Percentiles rank a stretch among this genome's conserved stretches.
Evolutionary conservation across 1,140 invertebrate species (phyloP).

Genomic region (Sitophilus oryzae): DNA sequence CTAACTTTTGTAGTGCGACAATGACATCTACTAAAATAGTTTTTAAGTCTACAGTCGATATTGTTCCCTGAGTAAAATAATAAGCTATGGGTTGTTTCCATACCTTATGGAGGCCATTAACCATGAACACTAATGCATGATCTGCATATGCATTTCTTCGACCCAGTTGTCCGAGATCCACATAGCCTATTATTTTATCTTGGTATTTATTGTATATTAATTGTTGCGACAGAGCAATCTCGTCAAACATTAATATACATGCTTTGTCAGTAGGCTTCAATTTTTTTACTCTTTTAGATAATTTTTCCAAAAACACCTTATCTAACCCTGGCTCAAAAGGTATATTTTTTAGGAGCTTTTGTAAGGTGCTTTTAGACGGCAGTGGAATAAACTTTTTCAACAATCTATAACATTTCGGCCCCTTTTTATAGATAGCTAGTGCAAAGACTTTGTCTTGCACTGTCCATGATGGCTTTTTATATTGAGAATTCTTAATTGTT

Average conservation of each 20-base stretch:
- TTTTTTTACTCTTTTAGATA: slow-evolving; percentile 8
- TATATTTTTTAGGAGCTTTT: slow-evolving; percentile 12
- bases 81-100: slow-evolving; percentile 24
- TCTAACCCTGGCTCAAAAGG: slow-evolving; percentile 16
- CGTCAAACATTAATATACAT: slow-evolving; percentile 24
- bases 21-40: slow-evolving; percentile 18
- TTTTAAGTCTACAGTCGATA: slow-evolving; percentile 12
- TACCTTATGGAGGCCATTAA: slow-evolving; percentile 8
- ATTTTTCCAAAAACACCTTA: not conserved
- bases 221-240: slow-evolving; percentile 12
- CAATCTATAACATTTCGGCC: no score
- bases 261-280: slow-evolving; percentile 14
- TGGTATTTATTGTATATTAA: slow-evolving; percentile 14
- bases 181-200: slow-evolving; percentile 39
- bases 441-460: no score
- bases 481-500: no score
- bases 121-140: slow-evolving; percentile 27
- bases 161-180: slow-evolving; percentile 38
- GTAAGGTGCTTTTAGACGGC: slow-evolving; percentile 13
- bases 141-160: slow-evolving; percentile 15
- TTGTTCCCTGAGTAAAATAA: slow-evolving; percentile 12
- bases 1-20: slow-evolving; percentile 4
- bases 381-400: slow-evolving; percentile 12
- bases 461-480: no score
- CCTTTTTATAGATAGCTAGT: no score